These are phyloP conservation scores for Eulimnadia texana DNA, from an alignment of 1,140 invertebrate species.

Conservation along the genomic window DNA sequence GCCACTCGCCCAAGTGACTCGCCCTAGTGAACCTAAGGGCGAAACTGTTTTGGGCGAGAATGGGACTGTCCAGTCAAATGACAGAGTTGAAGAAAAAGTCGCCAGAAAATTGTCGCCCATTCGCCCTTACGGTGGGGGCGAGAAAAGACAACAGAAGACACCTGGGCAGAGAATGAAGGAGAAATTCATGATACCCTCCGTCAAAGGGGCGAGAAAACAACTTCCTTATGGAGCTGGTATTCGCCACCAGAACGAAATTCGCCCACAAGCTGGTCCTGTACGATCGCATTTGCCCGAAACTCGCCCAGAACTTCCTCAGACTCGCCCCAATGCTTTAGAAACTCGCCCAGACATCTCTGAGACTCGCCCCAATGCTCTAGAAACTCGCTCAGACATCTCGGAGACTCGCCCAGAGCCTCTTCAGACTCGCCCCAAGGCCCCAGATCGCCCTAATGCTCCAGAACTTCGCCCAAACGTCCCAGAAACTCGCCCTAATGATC, in stretches of 20 bases:
- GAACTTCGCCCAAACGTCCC: conserved; percentile 14
- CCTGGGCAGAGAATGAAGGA: conserved; percentile 22
- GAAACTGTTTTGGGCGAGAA: neutral
- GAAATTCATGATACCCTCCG: conserved; percentile 21
- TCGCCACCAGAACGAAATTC: neutral
- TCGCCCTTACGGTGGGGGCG: neutral
- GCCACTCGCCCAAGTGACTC: neutral
- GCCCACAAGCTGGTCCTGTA: conserved; percentile 13
- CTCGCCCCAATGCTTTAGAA: neutral
- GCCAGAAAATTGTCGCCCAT: neutral
- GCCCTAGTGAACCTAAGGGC: no score
- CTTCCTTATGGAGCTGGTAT: neutral
- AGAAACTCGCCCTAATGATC: neutral
- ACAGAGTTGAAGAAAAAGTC: conserved; percentile 5
- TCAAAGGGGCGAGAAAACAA: conserved; percentile 18
- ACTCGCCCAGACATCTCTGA: neutral
- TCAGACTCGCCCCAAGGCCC: neutral
- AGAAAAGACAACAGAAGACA: conserved; percentile 16
- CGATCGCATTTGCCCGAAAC: conserved; percentile 7
- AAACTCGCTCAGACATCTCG: neutral
- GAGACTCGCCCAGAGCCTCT: neutral
- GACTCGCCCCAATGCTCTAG: neutral
- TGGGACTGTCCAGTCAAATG: neutral
- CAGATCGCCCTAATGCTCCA: neutral
- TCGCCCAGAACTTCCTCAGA: neutral